These are phyloP conservation scores for Rachycentron canadum DNA, from an alignment of 2,797 vertebrate species.

Conservation along the genomic window DNA sequence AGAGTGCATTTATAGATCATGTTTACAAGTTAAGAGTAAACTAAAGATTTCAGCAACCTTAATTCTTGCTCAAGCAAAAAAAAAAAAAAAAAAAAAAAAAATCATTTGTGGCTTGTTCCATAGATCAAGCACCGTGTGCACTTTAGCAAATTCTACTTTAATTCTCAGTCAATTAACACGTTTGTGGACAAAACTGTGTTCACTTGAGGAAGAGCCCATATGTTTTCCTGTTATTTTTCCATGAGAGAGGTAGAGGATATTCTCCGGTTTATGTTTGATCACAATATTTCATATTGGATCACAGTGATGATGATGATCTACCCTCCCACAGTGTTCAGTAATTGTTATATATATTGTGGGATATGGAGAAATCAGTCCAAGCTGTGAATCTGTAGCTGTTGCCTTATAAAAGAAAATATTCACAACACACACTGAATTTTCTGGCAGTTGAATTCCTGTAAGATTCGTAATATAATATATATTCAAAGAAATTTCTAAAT, in stretches of 20 bases:
- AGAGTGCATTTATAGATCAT: conserved; percentile 67
- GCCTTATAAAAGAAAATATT: conserved; percentile 72
- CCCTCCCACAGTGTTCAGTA: conserved; percentile 16
- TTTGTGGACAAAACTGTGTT: conserved; percentile 52
- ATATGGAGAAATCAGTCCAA: conserved; percentile 57
- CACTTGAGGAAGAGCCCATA: conserved; percentile 28
- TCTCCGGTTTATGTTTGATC: conserved; percentile 34
- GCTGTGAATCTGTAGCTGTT: conserved; percentile 80
- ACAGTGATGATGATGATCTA: conserved; percentile 40
- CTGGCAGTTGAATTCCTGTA: conserved; percentile 60
- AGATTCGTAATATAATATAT: conserved; percentile 76
- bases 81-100: conserved; percentile 30
- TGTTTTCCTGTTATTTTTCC: conserved; percentile 21
- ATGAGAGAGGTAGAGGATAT: conserved; percentile 30
- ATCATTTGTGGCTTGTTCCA: conserved; percentile 52
- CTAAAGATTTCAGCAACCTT: conserved; percentile 61
- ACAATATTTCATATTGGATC: conserved; percentile 36
- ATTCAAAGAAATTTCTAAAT: conserved; percentile 59
- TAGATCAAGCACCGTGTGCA: conserved; percentile 79
- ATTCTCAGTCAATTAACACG: conserved; percentile 51
- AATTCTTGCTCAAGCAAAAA: conserved; percentile 63
- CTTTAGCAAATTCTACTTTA: conserved; percentile 72
- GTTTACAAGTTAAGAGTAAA: conserved; percentile 74
- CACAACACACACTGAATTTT: conserved; percentile 73
- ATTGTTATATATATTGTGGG: conserved; percentile 20